Percentiles rank a stretch among this genome's conserved stretches.
Evolutionary conservation across 2,113 vertebrate species (phyloP).

Genomic region (Ammospiza nelsoni): DNA sequence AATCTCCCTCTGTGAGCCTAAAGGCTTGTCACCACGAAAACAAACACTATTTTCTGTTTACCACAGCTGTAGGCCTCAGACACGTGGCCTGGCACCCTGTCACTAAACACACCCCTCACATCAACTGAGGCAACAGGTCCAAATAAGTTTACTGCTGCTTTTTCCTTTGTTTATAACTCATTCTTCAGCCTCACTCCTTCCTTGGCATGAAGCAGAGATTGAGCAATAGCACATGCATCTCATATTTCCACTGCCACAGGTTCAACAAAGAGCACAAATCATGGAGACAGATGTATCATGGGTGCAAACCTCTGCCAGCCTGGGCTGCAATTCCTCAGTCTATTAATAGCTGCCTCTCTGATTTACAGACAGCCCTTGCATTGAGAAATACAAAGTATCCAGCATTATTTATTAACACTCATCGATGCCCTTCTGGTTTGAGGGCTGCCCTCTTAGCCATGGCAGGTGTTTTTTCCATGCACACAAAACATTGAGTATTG

Average conservation of each 20-base stretch:
- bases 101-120: not conserved
- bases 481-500: not conserved
- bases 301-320: not conserved
- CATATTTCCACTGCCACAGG: not conserved
- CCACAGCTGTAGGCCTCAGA: not conserved
- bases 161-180: not conserved
- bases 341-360: not conserved
- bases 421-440: not conserved
- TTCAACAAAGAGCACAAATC: not conserved
- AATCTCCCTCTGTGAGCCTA: not conserved
- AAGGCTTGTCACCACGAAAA: not conserved
- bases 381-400: not conserved
- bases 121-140: not conserved
- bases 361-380: accelerated
- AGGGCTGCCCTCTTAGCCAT: not conserved
- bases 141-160: not conserved
- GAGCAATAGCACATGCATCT: not conserved
- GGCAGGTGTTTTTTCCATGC: not conserved
- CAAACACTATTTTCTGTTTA: not conserved
- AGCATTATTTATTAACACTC: not conserved
- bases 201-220: not conserved
- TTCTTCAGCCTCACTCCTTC: not conserved
- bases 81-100: not conserved
- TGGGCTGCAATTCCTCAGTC: not conserved
- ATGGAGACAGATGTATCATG: not conserved